A percentile compares a stretch with the other conserved stretches of the same genome.
These are phyloP conservation scores for Sorex maritimensis DNA, from an alignment of 2,797 vertebrate genomes.

Conservation along the genomic window DNA sequence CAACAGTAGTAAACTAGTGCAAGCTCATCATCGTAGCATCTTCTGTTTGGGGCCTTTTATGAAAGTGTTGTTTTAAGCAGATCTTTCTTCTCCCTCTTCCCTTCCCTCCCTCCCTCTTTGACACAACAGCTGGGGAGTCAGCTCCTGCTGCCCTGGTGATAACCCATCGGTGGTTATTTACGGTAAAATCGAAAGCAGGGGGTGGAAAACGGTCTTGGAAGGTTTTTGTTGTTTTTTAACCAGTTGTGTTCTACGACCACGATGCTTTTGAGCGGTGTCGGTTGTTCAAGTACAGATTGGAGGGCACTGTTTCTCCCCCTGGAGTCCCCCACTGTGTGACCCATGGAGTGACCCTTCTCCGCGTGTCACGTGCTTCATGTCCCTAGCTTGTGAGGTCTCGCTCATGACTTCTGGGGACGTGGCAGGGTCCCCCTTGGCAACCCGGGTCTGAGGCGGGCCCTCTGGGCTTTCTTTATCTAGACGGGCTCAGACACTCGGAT, in stretches of 20 bases:
- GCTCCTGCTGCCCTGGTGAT: conserved; percentile 1
- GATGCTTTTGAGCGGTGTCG: conserved; percentile 58
- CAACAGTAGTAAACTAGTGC: conserved; percentile 46
- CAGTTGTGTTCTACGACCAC: conserved; percentile 34
- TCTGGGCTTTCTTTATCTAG: conserved; percentile 2
- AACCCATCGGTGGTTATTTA: conserved; percentile 63
- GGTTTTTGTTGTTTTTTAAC: conserved; percentile 6
- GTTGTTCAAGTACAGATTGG: conserved; percentile 1
- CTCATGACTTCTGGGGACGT: not conserved
- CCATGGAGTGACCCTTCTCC: conserved; percentile 1
- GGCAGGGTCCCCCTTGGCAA: not conserved
- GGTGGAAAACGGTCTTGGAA: conserved; percentile 12
- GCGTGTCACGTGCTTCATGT: conserved; percentile 2
- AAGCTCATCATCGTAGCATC: conserved; percentile 60
- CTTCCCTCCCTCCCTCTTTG: not conserved
- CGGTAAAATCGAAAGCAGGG: conserved; percentile 46
- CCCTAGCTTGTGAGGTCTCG: not conserved
- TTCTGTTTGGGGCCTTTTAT: not conserved
- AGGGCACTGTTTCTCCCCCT: not conserved
- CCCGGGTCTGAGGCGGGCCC: not conserved
- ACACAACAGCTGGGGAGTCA: not conserved
- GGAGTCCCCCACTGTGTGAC: not conserved
- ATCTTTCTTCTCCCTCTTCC: not conserved
- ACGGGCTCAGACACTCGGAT: conserved; percentile 25
- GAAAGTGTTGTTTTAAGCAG: conserved; percentile 64